Conservation (phyloP, 2,113 vertebrate genomes). For the Paramisgurnus dabryanus region DNA sequence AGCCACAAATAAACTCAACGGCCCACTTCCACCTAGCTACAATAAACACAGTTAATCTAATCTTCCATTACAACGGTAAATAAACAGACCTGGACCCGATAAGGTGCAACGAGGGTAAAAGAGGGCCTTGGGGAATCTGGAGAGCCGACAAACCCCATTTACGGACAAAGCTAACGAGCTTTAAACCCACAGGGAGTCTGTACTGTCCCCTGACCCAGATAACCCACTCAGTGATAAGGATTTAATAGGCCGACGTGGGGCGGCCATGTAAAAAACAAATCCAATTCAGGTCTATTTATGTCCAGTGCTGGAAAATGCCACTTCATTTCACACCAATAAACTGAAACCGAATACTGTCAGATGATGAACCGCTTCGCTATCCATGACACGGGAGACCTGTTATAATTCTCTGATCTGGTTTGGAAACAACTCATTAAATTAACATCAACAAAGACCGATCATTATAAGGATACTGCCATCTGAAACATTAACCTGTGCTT, state of each 20-base stretch:
- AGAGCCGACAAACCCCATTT: background rate
- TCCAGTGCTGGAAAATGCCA: background rate
- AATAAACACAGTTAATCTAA: slow-evolving; percentile 27
- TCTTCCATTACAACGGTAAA: background rate
- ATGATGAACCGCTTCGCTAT: background rate
- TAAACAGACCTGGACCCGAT: background rate
- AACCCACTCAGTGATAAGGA: background rate
- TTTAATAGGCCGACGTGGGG: slow-evolving; percentile 12
- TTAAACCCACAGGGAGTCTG: background rate
- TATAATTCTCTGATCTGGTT: slow-evolving; percentile 9
- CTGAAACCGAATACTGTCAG: background rate
- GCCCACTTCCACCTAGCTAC: background rate
- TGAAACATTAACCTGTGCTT: background rate
- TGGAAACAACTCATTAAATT: background rate
- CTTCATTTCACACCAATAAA: background rate
- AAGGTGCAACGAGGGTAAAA: background rate
- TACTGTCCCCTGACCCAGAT: slow-evolving; percentile 16
- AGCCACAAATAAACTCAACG: background rate
- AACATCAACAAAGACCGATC: background rate
- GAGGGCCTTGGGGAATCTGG: background rate
- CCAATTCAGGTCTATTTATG: background rate
- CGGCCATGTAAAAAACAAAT: background rate
- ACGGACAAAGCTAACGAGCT: slow-evolving; percentile 28
- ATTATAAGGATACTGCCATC: background rate
- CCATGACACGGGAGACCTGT: background rate